These are phyloP conservation scores for Actenoides hombroni DNA, from an alignment of 2,113 vertebrate species.

Conservation along the genomic window DNA sequence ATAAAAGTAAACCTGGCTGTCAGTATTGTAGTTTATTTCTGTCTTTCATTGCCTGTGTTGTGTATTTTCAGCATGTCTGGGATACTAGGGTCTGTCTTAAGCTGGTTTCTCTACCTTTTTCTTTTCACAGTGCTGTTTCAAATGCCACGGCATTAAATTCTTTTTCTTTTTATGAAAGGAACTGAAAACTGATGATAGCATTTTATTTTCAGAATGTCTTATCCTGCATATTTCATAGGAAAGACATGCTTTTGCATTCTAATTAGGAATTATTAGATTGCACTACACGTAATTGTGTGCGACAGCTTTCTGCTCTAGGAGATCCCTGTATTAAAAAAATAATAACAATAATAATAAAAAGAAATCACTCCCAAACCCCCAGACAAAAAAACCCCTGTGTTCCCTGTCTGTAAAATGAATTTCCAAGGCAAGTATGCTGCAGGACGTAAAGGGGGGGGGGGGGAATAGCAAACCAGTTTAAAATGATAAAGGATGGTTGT, in stretches of 20 bases:
- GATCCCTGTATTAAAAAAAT: background rate
- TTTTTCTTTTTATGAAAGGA: background rate
- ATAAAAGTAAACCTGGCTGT: background rate
- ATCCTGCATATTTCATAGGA: background rate
- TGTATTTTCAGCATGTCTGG: background rate
- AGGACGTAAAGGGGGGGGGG: background rate
- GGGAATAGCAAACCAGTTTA: background rate
- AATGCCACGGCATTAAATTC: background rate
- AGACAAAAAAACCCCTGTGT: conserved; percentile 6
- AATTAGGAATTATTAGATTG: background rate
- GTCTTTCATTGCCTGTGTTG: background rate
- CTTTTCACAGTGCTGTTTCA: background rate
- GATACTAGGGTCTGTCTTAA: background rate
- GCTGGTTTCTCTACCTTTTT: background rate
- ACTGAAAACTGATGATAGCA: background rate
- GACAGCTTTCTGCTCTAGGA: background rate
- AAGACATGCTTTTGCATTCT: background rate
- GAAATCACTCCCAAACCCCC: background rate
- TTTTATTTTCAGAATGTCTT: background rate
- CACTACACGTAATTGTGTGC: background rate
- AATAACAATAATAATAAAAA: background rate
- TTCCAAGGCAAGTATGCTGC: background rate
- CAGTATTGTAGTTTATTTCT: background rate
- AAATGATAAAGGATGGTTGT: background rate
- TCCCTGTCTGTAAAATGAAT: background rate